Evolutionary conservation across 2,888 invertebrate species (phyloP).

Genomic region (Hypselothyrea guttata): DNA sequence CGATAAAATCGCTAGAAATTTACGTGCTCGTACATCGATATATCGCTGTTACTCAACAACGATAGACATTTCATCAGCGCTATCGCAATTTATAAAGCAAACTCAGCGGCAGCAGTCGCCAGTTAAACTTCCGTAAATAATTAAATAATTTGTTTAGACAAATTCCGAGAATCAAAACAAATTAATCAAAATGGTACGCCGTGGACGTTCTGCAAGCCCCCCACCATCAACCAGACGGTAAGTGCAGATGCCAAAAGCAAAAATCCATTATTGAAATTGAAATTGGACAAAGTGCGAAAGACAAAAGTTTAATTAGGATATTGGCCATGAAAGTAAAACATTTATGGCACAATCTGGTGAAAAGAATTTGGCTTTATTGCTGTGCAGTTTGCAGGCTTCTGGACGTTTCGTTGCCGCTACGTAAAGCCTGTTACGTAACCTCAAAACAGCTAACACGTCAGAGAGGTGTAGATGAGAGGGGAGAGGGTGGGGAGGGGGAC

Average conservation of each 20-base stretch:
- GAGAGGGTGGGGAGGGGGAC: no score
- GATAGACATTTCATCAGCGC: neutral
- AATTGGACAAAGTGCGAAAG: constrained; percentile 27
- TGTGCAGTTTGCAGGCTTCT: constrained; percentile 19
- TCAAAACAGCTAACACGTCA: constrained; percentile 30
- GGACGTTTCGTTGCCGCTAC: constrained; percentile 47
- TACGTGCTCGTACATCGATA: no score
- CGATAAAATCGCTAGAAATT: no score
- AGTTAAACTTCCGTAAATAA: constrained; percentile 50
- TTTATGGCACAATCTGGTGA: neutral
- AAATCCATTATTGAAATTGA: neutral
- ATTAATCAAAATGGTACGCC: constrained; percentile 86
- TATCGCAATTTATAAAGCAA: constrained; percentile 45
- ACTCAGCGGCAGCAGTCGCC: constrained; percentile 24
- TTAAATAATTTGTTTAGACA: constrained; percentile 23
- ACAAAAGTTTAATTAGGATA: no score
- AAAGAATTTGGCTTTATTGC: neutral
- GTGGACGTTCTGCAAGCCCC: constrained; percentile 89
- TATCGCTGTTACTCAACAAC: neutral
- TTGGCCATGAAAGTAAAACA: no score
- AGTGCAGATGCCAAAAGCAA: constrained; percentile 54
- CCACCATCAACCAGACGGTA: constrained; percentile 86
- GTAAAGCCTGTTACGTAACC: constrained; percentile 69
- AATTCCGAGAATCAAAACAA: constrained; percentile 22
- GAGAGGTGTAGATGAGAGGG: constrained; percentile 10